These are phyloP conservation scores for Hemicordylus capensis DNA, from an alignment of 2,113 vertebrate species.

Conservation along the genomic window DNA sequence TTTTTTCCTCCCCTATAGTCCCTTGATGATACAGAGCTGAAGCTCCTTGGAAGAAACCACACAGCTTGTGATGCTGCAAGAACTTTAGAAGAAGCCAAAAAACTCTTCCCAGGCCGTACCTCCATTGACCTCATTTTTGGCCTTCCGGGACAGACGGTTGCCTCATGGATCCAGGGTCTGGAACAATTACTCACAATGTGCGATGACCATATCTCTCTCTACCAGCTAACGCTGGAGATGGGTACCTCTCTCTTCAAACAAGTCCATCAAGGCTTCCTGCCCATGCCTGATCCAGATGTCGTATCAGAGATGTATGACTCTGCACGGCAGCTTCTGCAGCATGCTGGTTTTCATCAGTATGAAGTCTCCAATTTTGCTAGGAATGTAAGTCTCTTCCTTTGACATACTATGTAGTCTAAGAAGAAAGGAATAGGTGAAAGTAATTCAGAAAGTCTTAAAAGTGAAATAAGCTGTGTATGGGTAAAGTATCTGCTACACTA, in stretches of 20 bases:
- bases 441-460: background rate
- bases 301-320: slow-evolving; percentile 86
- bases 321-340: slow-evolving; percentile 73
- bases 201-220: slow-evolving; percentile 90
- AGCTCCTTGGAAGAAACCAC: slow-evolving; percentile 87
- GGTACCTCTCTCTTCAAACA: slow-evolving; percentile 85
- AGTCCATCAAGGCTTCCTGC: slow-evolving; percentile 72
- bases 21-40: slow-evolving; percentile 79
- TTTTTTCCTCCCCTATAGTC: slow-evolving; percentile 73
- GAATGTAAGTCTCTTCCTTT: slow-evolving; percentile 76
- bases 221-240: slow-evolving; percentile 92
- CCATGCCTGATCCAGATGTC: slow-evolving; percentile 71
- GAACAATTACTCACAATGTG: slow-evolving; percentile 76
- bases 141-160: slow-evolving; percentile 81
- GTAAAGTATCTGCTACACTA: background rate
- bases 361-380: slow-evolving; percentile 95
- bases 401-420: background rate
- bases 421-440: background rate
- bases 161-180: slow-evolving; percentile 80
- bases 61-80: slow-evolving; percentile 73
- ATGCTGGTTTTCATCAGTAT: slow-evolving; percentile 85
- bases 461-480: background rate
- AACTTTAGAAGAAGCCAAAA: slow-evolving; percentile 78
- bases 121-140: slow-evolving; percentile 91
- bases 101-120: slow-evolving; percentile 83